phyloP scores from a whole-genome alignment of 2,113 vertebrate genomes.

The Laterallus jamaicensis region DNA sequence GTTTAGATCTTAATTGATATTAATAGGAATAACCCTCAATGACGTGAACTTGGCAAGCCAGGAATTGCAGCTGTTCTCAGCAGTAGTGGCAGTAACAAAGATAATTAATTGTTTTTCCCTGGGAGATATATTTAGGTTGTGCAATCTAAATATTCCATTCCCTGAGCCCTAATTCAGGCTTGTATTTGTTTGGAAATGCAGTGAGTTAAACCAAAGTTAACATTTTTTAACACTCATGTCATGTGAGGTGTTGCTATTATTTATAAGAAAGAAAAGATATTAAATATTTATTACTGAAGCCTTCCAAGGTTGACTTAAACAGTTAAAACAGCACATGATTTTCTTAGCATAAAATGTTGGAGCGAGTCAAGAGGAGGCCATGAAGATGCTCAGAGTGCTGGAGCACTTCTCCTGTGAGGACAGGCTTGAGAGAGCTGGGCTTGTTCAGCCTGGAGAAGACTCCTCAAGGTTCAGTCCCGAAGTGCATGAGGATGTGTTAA shows the following conservation, averaged over 20 bases:
- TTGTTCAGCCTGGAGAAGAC: too few species aligned
- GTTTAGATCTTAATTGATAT: conserved; percentile 62
- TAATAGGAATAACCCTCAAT: conserved; percentile 56
- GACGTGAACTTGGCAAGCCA: conserved; percentile 42
- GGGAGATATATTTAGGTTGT: conserved; percentile 41
- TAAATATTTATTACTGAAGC: not conserved
- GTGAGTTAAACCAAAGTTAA: not conserved
- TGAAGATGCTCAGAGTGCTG: too few species aligned
- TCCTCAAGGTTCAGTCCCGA: not conserved
- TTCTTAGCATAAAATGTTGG: not conserved
- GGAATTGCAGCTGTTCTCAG: conserved; percentile 61
- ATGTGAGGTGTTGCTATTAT: not conserved
- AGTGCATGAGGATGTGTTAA: not conserved
- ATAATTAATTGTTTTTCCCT: conserved; percentile 67
- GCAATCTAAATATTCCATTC: conserved; percentile 27
- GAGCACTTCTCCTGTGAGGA: too few species aligned
- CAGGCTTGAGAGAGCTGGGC: too few species aligned
- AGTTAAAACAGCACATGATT: not conserved
- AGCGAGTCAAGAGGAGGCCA: too few species aligned
- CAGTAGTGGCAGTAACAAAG: conserved; percentile 38
- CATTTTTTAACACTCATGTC: not conserved
- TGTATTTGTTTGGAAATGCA: conserved; percentile 1
- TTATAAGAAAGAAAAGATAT: not conserved
- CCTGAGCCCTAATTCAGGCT: not conserved
- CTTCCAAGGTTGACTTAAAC: not conserved